Conservation (phyloP, 2,888 invertebrate genomes). For the Choreutis nemorana region DNA sequence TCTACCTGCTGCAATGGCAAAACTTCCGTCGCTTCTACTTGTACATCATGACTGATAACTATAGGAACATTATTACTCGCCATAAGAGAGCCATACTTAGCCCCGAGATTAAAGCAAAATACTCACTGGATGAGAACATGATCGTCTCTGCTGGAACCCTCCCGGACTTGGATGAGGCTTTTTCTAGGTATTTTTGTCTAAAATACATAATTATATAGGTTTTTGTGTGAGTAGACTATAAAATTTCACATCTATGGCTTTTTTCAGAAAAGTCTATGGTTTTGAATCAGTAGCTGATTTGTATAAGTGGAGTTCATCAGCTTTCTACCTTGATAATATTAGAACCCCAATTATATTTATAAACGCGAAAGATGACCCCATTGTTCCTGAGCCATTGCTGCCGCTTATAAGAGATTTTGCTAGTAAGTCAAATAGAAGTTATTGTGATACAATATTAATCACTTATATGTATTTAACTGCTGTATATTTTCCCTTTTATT, state of each 20-base stretch:
- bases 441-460: too few species aligned
- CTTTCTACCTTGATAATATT: constrained; percentile 80
- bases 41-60: constrained; percentile 92
- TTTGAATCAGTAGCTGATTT: constrained; percentile 81
- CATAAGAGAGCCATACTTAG: constrained; percentile 81
- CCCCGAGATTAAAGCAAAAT: constrained; percentile 74
- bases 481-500: too few species aligned
- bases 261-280: constrained; percentile 74
- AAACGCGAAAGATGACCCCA: constrained; percentile 91
- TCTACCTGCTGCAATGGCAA: constrained; percentile 85
- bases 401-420: constrained; percentile 77
- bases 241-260: constrained; percentile 6
- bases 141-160: constrained; percentile 88
- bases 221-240: too few species aligned
- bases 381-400: constrained; percentile 82
- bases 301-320: constrained; percentile 86
- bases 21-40: constrained; percentile 89
- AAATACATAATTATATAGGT: background rate
- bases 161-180: constrained; percentile 88
- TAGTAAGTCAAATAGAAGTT: constrained; percentile 70
- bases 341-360: constrained; percentile 89
- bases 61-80: constrained; percentile 85
- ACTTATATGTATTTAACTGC: too few species aligned
- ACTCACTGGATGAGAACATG: constrained; percentile 78
- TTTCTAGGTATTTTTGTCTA: constrained; percentile 67